Base-by-base conservation (phyloP, 2,797 vertebrate genomes). In the Schizopygopsis pylzovi region DNA sequence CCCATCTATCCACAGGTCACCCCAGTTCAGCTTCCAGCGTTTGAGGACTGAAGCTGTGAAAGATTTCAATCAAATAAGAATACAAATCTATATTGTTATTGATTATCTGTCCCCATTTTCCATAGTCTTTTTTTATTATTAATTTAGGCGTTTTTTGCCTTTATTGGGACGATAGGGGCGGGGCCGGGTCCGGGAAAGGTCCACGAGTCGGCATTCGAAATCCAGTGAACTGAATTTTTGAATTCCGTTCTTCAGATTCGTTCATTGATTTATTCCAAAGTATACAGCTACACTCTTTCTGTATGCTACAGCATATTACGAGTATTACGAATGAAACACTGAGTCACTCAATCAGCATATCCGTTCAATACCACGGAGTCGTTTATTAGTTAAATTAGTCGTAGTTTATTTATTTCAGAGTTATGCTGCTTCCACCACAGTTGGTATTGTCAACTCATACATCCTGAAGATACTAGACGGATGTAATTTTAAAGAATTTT, bases 1-100 rank as follows among this genome's bases (percentile, higher is more conserved):
- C 41, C 98, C 98, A 0, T 99, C 98, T 25, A 98, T 91, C 97
- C 98, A 99, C 1, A 99, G 94, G 77, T 98, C 97, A 0, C 98
- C 99, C 98, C 98, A 99, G 92, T 97, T 98, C 39, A 96, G 91
- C 92, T 97, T 99, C 98, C 98, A 99, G 88, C 97, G 96, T 76
- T 95, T 97, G 20, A 99, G 92, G 86, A 98, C 92, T 4, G 97
- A 97, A 67, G 96, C 98, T 99, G 2, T 56, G 45, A n/a, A 75
- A 2, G 4, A 85, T 90, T 92, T 81, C 87, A 88, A 90, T 79
- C 87, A 89, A 89, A 80, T 67, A 49, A 75, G 75, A 89, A 67
- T 5, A 7, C 43, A n/a, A 49, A 37, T 33, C 1, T 4, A 22
- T 33, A 65, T 22, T 22, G 6, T 65, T 13, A 54, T 49, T 9